Evolutionary conservation across 2,797 vertebrate genomes (phyloP).

Genomic region (Schizopygopsis malacanthus): DNA sequence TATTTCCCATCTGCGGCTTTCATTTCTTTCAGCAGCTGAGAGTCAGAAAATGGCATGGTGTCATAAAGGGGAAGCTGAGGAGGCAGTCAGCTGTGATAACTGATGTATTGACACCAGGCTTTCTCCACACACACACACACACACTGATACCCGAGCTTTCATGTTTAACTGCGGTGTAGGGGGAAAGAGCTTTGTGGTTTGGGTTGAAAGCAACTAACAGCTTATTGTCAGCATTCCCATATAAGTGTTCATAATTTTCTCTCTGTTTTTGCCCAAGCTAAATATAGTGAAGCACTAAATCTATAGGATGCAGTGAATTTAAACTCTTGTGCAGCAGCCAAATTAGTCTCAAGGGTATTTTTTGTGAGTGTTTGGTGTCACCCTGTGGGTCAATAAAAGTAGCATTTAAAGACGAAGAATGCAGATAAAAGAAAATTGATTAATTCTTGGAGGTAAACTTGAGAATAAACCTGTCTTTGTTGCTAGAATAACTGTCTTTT

Average conservation of each 20-base stretch:
- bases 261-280: conserved; percentile 25
- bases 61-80: conserved; percentile 31
- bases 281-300: conserved; percentile 30
- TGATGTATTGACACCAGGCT: conserved; percentile 43
- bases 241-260: conserved; percentile 20
- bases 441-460: neutral
- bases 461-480: neutral
- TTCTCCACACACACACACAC: conserved; percentile 21
- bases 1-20: conserved; percentile 41
- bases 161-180: conserved; percentile 44
- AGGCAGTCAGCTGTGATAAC: conserved; percentile 37
- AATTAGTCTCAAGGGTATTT: conserved; percentile 60
- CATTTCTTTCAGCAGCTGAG: conserved; percentile 37
- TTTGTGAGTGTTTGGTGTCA: conserved; percentile 61
- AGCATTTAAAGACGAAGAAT: conserved; percentile 40
- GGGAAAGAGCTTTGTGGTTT: conserved; percentile 39
- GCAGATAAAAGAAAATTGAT: conserved; percentile 40
- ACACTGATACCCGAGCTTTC: neutral
- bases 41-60: conserved; percentile 16
- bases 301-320: conserved; percentile 32
- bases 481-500: neutral
- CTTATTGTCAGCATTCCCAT: conserved; percentile 49
- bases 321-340: conserved; percentile 35
- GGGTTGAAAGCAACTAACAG: conserved; percentile 24
- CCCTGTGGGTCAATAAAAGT: conserved; percentile 61